These are phyloP conservation scores for Adela reaumurella DNA, from an alignment of 2,888 invertebrate species.

Conservation along the genomic window DNA sequence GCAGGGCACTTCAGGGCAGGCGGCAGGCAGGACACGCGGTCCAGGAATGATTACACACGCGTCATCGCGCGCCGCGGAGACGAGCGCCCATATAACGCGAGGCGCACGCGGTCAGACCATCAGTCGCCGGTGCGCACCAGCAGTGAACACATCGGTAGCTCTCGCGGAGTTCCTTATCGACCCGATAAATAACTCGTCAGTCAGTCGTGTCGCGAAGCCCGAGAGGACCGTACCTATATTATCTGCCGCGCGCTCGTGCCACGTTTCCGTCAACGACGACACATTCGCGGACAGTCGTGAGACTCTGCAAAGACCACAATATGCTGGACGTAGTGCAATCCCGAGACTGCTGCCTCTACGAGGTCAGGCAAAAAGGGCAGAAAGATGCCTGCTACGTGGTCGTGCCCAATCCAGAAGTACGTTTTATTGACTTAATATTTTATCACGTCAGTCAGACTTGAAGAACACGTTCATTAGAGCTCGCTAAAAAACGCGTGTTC, in stretches of 20 bases:
- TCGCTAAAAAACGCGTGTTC: no score
- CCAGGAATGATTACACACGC: no score
- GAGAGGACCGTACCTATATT: constrained; percentile 1
- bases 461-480: not conserved
- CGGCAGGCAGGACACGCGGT: no score
- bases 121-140: constrained; percentile 57
- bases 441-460: constrained; percentile 4
- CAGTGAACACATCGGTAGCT: constrained; percentile 19
- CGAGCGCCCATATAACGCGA: constrained; percentile 47
- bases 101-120: constrained; percentile 55
- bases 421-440: constrained; percentile 18
- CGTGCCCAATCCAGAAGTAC: constrained; percentile 66
- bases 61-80: constrained; percentile 3
- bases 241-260: not conserved
- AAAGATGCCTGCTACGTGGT: constrained; percentile 66
- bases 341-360: constrained; percentile 60
- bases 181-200: constrained; percentile 15
- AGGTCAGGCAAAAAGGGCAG: constrained; percentile 63
- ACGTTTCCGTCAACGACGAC: not conserved
- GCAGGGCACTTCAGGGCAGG: no score
- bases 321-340: constrained; percentile 47
- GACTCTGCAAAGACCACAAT: constrained; percentile 12
- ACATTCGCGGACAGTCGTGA: no score
- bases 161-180: constrained; percentile 14
- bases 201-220: constrained; percentile 14